Percentiles rank a stretch among this genome's conserved stretches.
These are phyloP conservation scores for Achroia grisella DNA, from an alignment of 1,140 invertebrate species.

Conservation along the genomic window DNA sequence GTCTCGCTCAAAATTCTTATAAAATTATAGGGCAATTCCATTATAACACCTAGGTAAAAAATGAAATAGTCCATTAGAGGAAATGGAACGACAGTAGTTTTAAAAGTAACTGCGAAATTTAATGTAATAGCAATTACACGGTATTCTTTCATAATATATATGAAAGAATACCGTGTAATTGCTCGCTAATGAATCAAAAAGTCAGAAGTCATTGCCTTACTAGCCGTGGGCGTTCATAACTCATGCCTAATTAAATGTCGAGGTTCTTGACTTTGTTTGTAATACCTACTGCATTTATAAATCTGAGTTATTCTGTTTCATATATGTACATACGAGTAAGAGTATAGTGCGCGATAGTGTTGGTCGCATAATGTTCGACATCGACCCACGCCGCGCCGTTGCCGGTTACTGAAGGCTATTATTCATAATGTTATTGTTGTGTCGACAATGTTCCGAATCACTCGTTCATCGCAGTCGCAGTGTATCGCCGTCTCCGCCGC, in stretches of 20 bases:
- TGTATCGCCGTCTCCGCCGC: slow-evolving; percentile 17
- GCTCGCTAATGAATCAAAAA: slow-evolving; percentile 37
- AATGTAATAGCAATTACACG: slow-evolving; percentile 16
- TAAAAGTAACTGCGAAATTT: slow-evolving; percentile 6
- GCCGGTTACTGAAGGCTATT: slow-evolving; percentile 9
- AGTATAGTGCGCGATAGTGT: slow-evolving; percentile 3
- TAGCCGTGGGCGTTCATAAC: slow-evolving; percentile 51
- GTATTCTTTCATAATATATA: slow-evolving; percentile 13
- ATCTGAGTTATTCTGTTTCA: slow-evolving; percentile 1
- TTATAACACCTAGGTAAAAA: background rate
- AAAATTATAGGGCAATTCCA: background rate
- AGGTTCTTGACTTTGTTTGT: slow-evolving; percentile 46
- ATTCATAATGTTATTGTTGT: slow-evolving; percentile 25
- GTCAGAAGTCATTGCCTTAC: slow-evolving; percentile 43
- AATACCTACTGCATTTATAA: no score
- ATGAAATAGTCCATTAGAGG: background rate
- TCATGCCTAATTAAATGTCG: slow-evolving; percentile 60
- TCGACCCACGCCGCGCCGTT: slow-evolving; percentile 15
- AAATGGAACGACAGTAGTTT: background rate
- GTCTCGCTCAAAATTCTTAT: slow-evolving; percentile 5
- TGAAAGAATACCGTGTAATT: slow-evolving; percentile 17
- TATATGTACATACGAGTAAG: slow-evolving; percentile 17
- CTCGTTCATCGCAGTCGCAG: slow-evolving; percentile 22
- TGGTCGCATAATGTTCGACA: slow-evolving; percentile 13
- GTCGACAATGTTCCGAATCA: slow-evolving; percentile 22